A percentile compares a stretch with the other conserved stretches of the same genome.
Conservation (phyloP, 1,140 invertebrate species). For the Pomacea maculata region DNA sequence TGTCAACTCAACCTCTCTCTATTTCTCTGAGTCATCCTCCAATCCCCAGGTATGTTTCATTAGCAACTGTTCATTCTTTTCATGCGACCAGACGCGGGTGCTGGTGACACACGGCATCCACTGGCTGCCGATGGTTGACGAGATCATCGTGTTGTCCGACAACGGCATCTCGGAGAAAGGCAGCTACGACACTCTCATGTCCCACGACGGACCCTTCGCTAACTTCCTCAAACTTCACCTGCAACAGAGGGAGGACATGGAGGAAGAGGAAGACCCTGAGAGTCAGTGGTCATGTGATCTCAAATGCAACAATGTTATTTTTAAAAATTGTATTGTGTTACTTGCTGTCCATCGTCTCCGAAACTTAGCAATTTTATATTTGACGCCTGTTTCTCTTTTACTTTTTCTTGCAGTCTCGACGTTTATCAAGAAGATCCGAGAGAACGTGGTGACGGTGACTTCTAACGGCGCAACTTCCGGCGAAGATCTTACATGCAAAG, state of each 20-base stretch:
- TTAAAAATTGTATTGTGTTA: no score
- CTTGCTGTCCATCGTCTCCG: no score
- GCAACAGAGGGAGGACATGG: slow-evolving; percentile 24
- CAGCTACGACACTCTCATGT: no score
- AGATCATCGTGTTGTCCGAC: no score
- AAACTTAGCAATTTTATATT: no score
- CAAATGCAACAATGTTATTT: no score
- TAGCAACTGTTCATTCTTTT: neutral
- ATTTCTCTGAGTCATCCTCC: no score
- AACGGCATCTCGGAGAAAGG: no score
- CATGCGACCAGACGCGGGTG: slow-evolving; percentile 45
- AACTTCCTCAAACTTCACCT: slow-evolving; percentile 38
- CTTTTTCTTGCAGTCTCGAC: slow-evolving; percentile 20
- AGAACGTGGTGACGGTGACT: slow-evolving; percentile 40
- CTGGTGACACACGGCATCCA: slow-evolving; percentile 47
- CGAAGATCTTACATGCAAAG: slow-evolving; percentile 9
- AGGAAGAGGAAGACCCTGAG: slow-evolving; percentile 43
- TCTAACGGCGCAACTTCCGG: slow-evolving; percentile 37
- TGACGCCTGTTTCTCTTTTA: neutral
- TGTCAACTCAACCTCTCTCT: no score
- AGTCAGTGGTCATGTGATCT: slow-evolving; percentile 29
- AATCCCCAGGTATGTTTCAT: no score
- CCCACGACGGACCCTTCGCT: slow-evolving; percentile 52
- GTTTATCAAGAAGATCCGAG: slow-evolving; percentile 35
- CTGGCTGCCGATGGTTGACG: no score